Base-by-base conservation (phyloP, 2,113 vertebrate genomes). In the Tiliqua scincoides region DNA sequence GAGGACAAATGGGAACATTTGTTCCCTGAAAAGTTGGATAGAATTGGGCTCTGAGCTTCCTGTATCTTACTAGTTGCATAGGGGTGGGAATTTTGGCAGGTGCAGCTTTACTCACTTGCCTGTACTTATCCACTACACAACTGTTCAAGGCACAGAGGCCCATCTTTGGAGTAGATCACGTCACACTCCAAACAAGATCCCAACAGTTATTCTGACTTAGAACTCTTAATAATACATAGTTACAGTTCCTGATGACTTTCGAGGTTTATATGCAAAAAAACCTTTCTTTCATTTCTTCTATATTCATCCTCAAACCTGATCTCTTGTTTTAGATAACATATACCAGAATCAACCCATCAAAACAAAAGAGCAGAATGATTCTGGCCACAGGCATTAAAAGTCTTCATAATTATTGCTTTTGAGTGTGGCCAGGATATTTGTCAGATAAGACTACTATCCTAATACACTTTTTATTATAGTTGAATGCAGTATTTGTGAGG, bases 401-500 rank as follows among this genome's bases (percentile, higher is more conserved):
- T 57, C 74, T 78, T 78, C n/a, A 70, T 68, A 52, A 65, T n/a
- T 75, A 25, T 30, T 59, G 32, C 18, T 43, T 17, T 85, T 70
- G 35, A 59, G 32, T 77, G 67, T 35, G 65, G 35, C 32, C 48
- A 70, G 61, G 23, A 32, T 61, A 48, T 70, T 78, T 85, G n/a
- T 70, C 63, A 54, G 14, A 71, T 71, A n/a, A 27, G 54, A 17
- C 76, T 79, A 72, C 27, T 14, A 43, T 37, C 48, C 2, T 59
- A 72, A 12, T 35, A 57, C 2, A 37, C n/a, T 89, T 73, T 92
- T 94, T 92, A 88, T 87, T 94, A 90, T 89, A 90, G 84, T 91
- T 95, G 91, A 94, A 93, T 82, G 83, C 92, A 93, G 89, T 91
- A 57, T 95, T 93, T 94, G 91, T 93, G 90, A 90, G 90, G 94